These are phyloP conservation scores for Drosophila subpulchrella DNA, from an alignment of 1,140 invertebrate species.

Conservation along the genomic window DNA sequence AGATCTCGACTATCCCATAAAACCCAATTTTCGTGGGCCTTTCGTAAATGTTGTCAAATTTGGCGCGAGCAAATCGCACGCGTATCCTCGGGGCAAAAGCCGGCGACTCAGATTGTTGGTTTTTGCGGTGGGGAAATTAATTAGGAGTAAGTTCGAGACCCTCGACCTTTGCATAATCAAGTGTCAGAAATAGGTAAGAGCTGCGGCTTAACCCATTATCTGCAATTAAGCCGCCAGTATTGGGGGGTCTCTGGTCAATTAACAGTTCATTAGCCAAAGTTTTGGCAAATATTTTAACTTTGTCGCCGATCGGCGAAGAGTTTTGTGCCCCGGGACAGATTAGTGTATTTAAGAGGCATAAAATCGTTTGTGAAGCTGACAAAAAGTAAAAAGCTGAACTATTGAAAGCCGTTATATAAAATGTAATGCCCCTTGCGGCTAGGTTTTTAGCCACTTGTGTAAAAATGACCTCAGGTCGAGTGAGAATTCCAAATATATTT, in stretches of 20 bases:
- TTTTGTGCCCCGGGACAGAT: conserved; percentile 23
- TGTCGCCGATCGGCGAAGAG: conserved; percentile 9
- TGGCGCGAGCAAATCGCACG: conserved; percentile 64
- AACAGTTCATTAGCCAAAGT: conserved; percentile 77
- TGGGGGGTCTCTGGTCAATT: conserved; percentile 54
- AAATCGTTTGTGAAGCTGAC: conserved; percentile 28
- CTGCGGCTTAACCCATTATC: conserved; percentile 59
- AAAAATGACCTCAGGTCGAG: conserved; percentile 10
- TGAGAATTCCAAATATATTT: not conserved
- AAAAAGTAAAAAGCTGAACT: conserved; percentile 26
- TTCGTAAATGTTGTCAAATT: conserved; percentile 69
- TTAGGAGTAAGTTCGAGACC: conserved; percentile 19
- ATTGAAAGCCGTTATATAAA: conserved; percentile 74
- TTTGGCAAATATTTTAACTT: conserved; percentile 66
- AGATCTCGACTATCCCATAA: conserved; percentile 15
- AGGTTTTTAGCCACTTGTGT: conserved; percentile 26
- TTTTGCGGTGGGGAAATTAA: conserved; percentile 61
- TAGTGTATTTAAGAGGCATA: conserved; percentile 34
- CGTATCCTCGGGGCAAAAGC: conserved; percentile 53
- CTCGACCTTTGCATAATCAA: conserved; percentile 77
- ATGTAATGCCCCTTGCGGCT: conserved; percentile 40
- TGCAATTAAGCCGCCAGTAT: conserved; percentile 57
- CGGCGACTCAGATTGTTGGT: conserved; percentile 14
- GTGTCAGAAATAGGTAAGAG: conserved; percentile 62
- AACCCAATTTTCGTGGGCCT: not conserved